Conservation (phyloP, 2,888 invertebrate genomes). For the Conomelus anceps region DNA sequence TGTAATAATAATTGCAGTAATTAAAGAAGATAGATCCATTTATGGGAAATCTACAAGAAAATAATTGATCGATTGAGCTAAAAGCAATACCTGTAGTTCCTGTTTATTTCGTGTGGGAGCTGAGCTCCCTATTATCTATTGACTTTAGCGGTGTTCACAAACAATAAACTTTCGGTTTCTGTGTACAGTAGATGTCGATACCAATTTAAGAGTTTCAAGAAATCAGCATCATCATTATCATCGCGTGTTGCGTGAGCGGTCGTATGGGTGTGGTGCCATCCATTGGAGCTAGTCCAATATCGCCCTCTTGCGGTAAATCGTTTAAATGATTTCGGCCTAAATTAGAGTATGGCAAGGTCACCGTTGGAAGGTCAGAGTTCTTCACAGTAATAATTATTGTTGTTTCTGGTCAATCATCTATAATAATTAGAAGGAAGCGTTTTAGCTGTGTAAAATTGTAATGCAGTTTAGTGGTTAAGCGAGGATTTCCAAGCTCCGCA, state of each 20-base stretch:
- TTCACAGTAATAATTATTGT: not conserved
- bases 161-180: not conserved
- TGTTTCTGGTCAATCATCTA: not conserved
- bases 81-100: not conserved
- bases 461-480: not conserved
- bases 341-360: not conserved
- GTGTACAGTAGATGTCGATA: not conserved
- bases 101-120: not conserved
- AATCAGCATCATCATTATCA: not conserved
- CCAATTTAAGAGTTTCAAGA: not conserved
- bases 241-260: not conserved
- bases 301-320: not conserved
- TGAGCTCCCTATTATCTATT: not conserved
- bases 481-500: too few species aligned
- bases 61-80: not conserved
- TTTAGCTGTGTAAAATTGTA: not conserved
- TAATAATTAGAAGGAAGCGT: too few species aligned
- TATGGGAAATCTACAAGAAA: not conserved
- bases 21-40: too few species aligned
- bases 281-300: not conserved
- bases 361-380: not conserved
- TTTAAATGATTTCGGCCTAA: not conserved
- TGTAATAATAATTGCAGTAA: too few species aligned
- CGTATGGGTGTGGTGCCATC: not conserved
- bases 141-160: not conserved